These are phyloP conservation scores for Rhogogaster chlorosoma DNA, from an alignment of 2,888 invertebrate species.

Conservation along the genomic window DNA sequence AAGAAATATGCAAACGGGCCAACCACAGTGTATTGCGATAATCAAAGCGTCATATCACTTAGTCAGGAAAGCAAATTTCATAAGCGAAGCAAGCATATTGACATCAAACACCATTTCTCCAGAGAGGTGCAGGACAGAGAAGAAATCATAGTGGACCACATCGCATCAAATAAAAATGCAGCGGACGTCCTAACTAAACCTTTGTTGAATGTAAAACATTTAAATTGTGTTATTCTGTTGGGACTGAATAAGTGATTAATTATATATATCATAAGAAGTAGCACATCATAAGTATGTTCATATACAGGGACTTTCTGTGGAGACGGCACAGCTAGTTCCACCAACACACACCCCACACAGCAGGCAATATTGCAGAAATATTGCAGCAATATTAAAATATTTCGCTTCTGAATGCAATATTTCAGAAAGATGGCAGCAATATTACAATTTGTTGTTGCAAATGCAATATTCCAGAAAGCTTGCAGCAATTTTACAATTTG, in stretches of 20 bases:
- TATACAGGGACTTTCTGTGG: no score
- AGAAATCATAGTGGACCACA: conserved; percentile 53
- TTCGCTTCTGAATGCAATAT: no score
- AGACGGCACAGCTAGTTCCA: no score
- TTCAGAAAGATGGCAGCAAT: no score
- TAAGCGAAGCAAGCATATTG: conserved; percentile 58
- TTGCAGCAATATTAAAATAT: no score
- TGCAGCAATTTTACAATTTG: no score
- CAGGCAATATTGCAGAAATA: no score
- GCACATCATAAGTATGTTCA: no score
- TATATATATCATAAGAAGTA: no score
- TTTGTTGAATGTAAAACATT: conserved; percentile 75
- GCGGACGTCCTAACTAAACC: conserved; percentile 63
- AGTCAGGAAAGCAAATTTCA: conserved; percentile 55
- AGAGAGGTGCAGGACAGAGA: conserved; percentile 54
- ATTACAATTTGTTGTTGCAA: no score
- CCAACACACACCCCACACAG: no score
- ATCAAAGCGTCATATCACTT: conserved; percentile 53
- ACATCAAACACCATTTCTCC: conserved; percentile 54
- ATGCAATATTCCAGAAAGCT: no score
- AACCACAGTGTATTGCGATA: conserved; percentile 52
- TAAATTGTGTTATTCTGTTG: conserved; percentile 62
- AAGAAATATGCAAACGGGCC: conserved; percentile 28
- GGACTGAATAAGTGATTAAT: neutral
- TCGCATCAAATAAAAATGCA: conserved; percentile 51